Evolutionary conservation across 1,140 invertebrate species (phyloP).

Genomic region (Charaxes varanes): DNA sequence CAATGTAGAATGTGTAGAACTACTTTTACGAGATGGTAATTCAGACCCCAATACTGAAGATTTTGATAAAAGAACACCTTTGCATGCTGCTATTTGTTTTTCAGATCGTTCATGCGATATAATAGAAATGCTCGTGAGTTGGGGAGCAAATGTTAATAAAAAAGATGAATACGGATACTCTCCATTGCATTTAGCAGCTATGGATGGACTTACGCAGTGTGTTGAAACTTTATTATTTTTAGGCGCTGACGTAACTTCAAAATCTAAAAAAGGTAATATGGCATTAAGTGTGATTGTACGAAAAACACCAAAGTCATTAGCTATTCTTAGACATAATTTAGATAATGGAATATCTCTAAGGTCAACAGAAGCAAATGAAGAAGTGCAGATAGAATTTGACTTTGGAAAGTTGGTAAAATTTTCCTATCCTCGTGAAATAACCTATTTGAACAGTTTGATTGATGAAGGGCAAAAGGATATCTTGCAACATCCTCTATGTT

Average conservation of each 20-base stretch:
- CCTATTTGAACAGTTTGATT: conserved; percentile 77
- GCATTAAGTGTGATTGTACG: conserved; percentile 77
- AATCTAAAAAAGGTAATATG: conserved; percentile 76
- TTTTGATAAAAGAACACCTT: conserved; percentile 73
- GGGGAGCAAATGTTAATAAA: conserved; percentile 73
- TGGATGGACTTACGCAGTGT: conserved; percentile 77
- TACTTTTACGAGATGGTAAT: conserved; percentile 70
- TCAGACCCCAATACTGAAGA: conserved; percentile 76
- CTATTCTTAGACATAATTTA: conserved; percentile 73
- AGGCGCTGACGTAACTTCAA: conserved; percentile 79
- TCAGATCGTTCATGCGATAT: conserved; percentile 71
- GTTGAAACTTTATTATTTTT: conserved; percentile 78
- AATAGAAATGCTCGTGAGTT: conserved; percentile 74
- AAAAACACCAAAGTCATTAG: conserved; percentile 76
- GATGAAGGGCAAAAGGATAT: conserved; percentile 77
- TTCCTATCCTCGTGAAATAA: conserved; percentile 76
- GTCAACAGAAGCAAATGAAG: conserved; percentile 73
- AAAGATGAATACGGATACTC: conserved; percentile 81
- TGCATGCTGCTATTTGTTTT: conserved; percentile 77
- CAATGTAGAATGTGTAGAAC: conserved; percentile 73
- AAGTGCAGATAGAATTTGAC: conserved; percentile 77
- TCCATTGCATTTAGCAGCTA: conserved; percentile 80
- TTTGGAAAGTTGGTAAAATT: conserved; percentile 76
- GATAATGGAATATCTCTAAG: conserved; percentile 76
- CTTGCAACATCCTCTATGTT: conserved; percentile 77